Evolutionary conservation across 2,113 vertebrate species (phyloP).

Genomic region (Rhizomys pruinosus): DNA sequence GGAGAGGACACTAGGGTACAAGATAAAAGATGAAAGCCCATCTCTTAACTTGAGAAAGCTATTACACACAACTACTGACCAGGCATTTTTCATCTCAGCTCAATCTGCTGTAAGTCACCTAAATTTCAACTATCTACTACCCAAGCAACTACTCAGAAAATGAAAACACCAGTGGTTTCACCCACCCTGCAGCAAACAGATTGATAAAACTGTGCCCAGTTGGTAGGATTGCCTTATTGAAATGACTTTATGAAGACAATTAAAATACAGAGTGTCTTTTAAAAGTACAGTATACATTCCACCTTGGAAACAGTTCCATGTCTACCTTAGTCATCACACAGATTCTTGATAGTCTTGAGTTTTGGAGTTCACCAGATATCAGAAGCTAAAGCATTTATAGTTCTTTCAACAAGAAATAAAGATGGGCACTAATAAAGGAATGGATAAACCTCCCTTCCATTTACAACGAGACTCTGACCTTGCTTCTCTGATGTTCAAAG

Average conservation of each 20-base stretch:
- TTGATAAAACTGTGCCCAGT: not conserved
- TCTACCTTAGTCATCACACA: not conserved
- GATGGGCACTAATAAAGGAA: not conserved
- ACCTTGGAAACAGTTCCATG: not conserved
- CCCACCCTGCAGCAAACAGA: not conserved
- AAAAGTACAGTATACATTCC: not conserved
- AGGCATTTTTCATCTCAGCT: not conserved
- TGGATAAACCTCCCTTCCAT: constrained; percentile 4
- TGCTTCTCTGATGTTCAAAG: not conserved
- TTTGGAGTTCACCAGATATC: not conserved
- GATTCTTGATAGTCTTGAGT: not conserved
- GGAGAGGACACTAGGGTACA: not conserved
- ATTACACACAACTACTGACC: not conserved
- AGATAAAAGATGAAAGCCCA: not conserved
- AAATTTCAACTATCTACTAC: not conserved
- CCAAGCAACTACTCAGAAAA: not conserved
- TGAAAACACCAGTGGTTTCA: not conserved
- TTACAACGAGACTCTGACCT: not conserved
- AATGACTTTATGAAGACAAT: not conserved
- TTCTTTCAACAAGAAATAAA: not conserved
- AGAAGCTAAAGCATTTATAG: not conserved
- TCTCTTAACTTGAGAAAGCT: not conserved
- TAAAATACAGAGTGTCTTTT: not conserved
- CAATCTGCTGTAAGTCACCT: not conserved
- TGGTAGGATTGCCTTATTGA: not conserved